Evolutionary conservation across 2,888 invertebrate genomes (phyloP).

Genomic region (Eristalis tenax): DNA sequence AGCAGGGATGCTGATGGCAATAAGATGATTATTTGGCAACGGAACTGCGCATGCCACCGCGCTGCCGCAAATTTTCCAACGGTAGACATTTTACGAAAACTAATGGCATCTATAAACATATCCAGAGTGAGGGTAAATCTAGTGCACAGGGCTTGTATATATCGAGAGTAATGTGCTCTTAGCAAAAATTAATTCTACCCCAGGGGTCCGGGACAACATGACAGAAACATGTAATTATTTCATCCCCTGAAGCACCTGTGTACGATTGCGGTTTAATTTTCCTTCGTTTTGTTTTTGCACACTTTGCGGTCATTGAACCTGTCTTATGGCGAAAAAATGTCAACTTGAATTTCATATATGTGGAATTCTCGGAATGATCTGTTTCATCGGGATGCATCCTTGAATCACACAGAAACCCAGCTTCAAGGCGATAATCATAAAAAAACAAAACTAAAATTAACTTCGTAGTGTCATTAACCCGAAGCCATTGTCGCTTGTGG

Average conservation of each 20-base stretch:
- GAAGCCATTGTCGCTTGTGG: neutral
- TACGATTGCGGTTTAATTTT: constrained; percentile 13
- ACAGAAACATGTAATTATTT: constrained; percentile 50
- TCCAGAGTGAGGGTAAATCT: constrained; percentile 5
- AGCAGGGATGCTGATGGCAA: constrained; percentile 10
- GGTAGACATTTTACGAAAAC: constrained; percentile 56
- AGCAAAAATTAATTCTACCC: constrained; percentile 52
- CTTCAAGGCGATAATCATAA: neutral
- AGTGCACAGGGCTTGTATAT: neutral
- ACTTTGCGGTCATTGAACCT: constrained; percentile 56
- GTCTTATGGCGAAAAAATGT: neutral
- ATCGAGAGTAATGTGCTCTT: constrained; percentile 48
- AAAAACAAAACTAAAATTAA: neutral
- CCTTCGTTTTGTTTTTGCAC: constrained; percentile 38
- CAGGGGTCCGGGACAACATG: constrained; percentile 48
- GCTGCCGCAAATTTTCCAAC: constrained; percentile 43
- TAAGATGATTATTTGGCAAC: constrained; percentile 8
- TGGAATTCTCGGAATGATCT: neutral
- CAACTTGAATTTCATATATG: neutral
- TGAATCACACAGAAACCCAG: neutral
- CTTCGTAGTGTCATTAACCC: neutral
- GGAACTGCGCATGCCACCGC: constrained; percentile 54
- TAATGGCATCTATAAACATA: constrained; percentile 11
- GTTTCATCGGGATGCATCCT: neutral
- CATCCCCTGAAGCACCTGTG: constrained; percentile 62